phyloP scores from a whole-genome alignment of 2,113 vertebrate species.

The Labeo catla region DNA sequence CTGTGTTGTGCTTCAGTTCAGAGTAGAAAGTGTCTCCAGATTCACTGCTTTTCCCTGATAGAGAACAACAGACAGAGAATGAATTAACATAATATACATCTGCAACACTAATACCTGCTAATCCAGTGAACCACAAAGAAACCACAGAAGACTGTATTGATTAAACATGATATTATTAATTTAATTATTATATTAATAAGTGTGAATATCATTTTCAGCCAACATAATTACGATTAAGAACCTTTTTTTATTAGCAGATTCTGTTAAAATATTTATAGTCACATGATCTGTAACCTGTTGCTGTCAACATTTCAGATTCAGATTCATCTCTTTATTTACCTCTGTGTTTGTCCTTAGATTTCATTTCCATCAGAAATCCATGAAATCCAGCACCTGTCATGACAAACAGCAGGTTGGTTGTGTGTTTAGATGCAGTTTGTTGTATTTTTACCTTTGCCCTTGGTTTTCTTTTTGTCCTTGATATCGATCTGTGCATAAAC shows the following conservation, averaged over 20 bases:
- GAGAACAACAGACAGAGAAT: too few relatives aligned
- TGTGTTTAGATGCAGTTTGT: not conserved
- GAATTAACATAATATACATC: too few relatives aligned
- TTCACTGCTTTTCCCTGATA: too few relatives aligned
- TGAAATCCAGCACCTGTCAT: not conserved
- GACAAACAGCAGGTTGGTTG: not conserved
- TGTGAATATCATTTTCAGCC: too few relatives aligned
- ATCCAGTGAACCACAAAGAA: not conserved
- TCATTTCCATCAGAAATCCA: not conserved
- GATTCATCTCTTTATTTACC: not conserved
- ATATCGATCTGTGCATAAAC: slow-evolving; percentile 38
- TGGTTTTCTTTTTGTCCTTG: slow-evolving; percentile 2
- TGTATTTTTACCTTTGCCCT: too few relatives aligned
- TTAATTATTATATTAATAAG: too few relatives aligned
- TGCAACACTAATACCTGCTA: too few relatives aligned
- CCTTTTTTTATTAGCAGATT: not conserved
- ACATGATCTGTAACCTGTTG: not conserved
- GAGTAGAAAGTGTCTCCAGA: too few relatives aligned
- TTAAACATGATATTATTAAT: too few relatives aligned
- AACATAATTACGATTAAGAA: too few relatives aligned
- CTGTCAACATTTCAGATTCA: not conserved
- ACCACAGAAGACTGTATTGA: too few relatives aligned
- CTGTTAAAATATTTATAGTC: not conserved
- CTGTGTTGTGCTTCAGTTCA: not conserved
- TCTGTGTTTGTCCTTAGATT: not conserved